These are phyloP conservation scores for Psittacus erithacus DNA, from an alignment of 2,113 vertebrate genomes.

Conservation along the genomic window DNA sequence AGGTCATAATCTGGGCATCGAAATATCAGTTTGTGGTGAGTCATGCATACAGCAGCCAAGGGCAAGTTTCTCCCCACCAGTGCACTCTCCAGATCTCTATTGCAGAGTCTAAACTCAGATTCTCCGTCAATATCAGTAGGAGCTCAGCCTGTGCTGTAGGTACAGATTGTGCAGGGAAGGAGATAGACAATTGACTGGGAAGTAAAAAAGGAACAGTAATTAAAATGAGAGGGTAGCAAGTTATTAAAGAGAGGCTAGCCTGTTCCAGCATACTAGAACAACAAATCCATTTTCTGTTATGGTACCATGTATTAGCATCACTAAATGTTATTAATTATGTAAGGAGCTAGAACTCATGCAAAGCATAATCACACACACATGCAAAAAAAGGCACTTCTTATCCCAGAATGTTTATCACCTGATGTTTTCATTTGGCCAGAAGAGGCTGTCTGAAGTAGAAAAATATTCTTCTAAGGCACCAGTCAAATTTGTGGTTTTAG, in stretches of 20 bases:
- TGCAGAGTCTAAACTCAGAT: background rate
- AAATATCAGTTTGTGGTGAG: background rate
- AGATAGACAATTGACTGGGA: background rate
- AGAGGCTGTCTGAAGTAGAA: background rate
- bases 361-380: background rate
- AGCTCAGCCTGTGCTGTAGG: background rate
- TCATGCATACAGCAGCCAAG: background rate
- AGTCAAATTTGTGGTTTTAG: background rate
- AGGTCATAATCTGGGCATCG: conserved; percentile 50
- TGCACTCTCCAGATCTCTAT: background rate
- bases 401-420: background rate
- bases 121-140: rapidly evolving
- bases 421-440: background rate
- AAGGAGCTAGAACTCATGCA: background rate
- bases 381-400: background rate
- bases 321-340: background rate
- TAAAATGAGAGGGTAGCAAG: background rate
- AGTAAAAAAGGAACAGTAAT: background rate
- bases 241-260: background rate
- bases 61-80: background rate
- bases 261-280: background rate
- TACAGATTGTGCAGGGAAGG: background rate
- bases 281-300: background rate
- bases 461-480: background rate
- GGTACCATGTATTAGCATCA: background rate